A percentile compares a stretch with the other conserved stretches of the same genome.
These are phyloP conservation scores for Leucophenga maculata DNA, from an alignment of 2,888 invertebrate species.

Conservation along the genomic window DNA sequence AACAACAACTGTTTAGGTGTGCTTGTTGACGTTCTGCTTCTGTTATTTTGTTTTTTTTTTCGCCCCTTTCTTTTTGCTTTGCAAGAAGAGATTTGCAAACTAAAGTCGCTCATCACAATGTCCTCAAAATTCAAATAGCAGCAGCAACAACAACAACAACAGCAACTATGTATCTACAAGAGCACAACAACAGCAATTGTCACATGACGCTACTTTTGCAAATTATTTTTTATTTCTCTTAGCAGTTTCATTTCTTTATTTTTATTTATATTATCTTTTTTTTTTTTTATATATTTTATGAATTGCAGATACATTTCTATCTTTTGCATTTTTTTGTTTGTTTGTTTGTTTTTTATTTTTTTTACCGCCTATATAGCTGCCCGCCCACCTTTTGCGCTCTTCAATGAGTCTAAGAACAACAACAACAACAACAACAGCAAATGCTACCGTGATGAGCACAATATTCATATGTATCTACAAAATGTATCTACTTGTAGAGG, in stretches of 20 bases:
- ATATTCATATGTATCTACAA: neutral
- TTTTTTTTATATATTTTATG: conserved; percentile 48
- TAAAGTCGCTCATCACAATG: conserved; percentile 66
- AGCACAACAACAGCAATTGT: conserved; percentile 49
- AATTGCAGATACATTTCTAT: conserved; percentile 56
- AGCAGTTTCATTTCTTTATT: conserved; percentile 37
- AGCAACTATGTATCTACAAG: conserved; percentile 30
- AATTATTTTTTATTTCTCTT: conserved; percentile 52
- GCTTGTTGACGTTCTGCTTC: conserved; percentile 30
- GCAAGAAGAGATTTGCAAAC: conserved; percentile 61
- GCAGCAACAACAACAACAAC: conserved; percentile 49
- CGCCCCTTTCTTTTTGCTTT: conserved; percentile 33
- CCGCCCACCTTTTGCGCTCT: neutral
- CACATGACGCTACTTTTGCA: conserved; percentile 66
- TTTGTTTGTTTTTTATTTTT: neutral
- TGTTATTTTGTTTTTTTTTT: conserved; percentile 50
- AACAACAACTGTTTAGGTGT: conserved; percentile 33
- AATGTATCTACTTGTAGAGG: conserved; percentile 1
- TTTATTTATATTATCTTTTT: conserved; percentile 34
- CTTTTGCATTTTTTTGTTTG: neutral
- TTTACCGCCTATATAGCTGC: neutral
- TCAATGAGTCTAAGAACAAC: conserved; percentile 2
- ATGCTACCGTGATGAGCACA: neutral
- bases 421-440: neutral
- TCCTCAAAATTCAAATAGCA: conserved; percentile 66